Percentiles rank a stretch among this genome's conserved stretches.
Conservation (phyloP, 2,797 vertebrate species). For the Coregonus ussuriensis region DNA sequence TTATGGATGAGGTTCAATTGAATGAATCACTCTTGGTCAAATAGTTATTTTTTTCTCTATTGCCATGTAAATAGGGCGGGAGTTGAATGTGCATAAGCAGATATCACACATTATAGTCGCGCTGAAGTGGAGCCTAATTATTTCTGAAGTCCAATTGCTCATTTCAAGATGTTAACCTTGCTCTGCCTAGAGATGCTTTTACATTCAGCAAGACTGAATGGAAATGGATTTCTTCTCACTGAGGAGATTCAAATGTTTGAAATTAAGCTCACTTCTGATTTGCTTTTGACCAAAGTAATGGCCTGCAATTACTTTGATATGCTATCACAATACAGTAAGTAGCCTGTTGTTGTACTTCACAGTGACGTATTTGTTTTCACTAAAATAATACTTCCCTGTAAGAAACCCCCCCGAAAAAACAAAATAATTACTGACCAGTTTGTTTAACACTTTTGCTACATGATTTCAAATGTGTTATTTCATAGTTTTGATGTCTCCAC, state of each 20-base stretch:
- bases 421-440: no score
- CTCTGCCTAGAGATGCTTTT: constrained; percentile 4
- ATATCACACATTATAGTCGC: constrained; percentile 14
- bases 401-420: background rate
- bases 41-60: constrained; percentile 29
- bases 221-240: background rate
- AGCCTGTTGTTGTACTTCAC: background rate
- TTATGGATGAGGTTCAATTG: constrained; percentile 66
- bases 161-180: constrained; percentile 16
- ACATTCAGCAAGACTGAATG: background rate
- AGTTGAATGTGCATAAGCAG: constrained; percentile 37
- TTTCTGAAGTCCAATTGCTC: constrained; percentile 24
- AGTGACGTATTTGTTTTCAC: background rate
- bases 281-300: background rate
- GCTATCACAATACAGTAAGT: background rate
- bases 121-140: background rate
- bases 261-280: background rate
- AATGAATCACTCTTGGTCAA: constrained; percentile 65
- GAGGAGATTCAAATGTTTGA: background rate
- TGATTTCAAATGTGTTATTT: no score
- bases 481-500: no score
- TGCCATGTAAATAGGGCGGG: constrained; percentile 52
- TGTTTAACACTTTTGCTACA: no score
- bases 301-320: background rate
- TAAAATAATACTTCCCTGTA: background rate